Percentiles rank a stretch among this genome's conserved stretches.
Conservation (phyloP, 2,113 vertebrate species). For the Rallus limicola region DNA sequence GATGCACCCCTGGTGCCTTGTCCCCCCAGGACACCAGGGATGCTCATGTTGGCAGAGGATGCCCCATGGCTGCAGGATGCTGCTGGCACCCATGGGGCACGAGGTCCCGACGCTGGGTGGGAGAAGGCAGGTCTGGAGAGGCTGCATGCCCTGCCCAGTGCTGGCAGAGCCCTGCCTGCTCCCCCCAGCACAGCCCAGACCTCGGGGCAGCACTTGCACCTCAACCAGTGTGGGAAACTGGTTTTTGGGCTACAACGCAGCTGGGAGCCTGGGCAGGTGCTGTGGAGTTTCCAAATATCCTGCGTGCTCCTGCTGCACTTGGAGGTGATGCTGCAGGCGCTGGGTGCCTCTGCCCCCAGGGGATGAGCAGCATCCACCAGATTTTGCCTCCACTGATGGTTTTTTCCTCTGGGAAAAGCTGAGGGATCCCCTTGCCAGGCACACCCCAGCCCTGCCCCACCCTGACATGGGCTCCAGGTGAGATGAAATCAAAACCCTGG, state of each 20-base stretch:
- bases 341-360: neutral
- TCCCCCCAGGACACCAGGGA: fast-evolving
- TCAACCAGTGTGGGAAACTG: neutral
- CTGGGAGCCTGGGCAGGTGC: neutral
- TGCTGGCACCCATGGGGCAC: neutral
- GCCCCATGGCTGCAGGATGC: neutral
- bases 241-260: fast-evolving
- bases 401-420: neutral
- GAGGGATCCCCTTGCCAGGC: neutral
- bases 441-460: fast-evolving
- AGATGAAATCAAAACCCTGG: fast-evolving
- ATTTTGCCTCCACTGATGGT: neutral
- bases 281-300: neutral
- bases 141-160: fast-evolving
- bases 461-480: neutral
- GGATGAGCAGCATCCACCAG: fast-evolving
- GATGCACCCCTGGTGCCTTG: neutral
- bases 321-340: fast-evolving
- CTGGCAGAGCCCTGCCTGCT: neutral
- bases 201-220: fast-evolving
- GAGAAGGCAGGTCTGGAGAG: neutral
- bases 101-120: neutral
- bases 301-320: fast-evolving
- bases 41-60: neutral
- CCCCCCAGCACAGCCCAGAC: fast-evolving